A percentile compares a stretch with the other conserved stretches of the same genome.
These are phyloP conservation scores for Eupleurogrammus muticus DNA, from an alignment of 2,797 vertebrate species.

Conservation along the genomic window DNA sequence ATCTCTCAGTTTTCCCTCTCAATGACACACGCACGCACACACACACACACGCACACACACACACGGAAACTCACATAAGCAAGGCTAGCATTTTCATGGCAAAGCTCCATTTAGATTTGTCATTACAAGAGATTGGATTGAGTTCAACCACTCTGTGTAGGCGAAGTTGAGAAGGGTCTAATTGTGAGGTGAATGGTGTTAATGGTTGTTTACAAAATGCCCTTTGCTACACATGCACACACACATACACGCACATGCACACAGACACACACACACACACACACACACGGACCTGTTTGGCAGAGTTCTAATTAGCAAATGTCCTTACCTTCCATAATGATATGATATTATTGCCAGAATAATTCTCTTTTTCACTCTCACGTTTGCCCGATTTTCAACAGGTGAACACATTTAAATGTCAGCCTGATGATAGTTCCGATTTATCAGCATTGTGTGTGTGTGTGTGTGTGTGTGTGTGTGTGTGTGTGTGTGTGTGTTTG, in stretches of 20 bases:
- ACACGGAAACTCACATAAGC: conserved; percentile 13
- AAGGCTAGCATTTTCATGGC: conserved; percentile 28
- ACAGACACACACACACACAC: too few species aligned
- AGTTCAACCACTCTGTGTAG: conserved; percentile 48
- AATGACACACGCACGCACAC: conserved; percentile 2
- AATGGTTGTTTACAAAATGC: conserved; percentile 70
- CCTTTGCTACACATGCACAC: conserved; percentile 12
- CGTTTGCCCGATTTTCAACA: conserved; percentile 50
- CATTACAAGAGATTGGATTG: conserved; percentile 49
- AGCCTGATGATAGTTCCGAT: conserved; percentile 47
- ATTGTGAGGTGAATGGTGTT: conserved; percentile 60
- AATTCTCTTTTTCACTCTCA: conserved; percentile 28
- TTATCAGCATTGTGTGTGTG: conserved; percentile 37
- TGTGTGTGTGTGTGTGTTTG: conserved; percentile 32
- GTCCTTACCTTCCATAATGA: conserved; percentile 51
- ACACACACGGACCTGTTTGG: conserved; percentile 19
- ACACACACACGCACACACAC: conserved; percentile 4
- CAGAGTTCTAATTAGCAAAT: conserved; percentile 57
- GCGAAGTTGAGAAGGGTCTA: conserved; percentile 47
- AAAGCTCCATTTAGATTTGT: conserved; percentile 66
- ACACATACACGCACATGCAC: conserved; percentile 16
- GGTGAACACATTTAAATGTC: conserved; percentile 77
- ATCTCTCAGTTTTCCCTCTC: conserved; percentile 35
- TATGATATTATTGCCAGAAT: conserved; percentile 43
- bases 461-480: conserved; percentile 33